Percentiles rank a stretch among this genome's conserved stretches.
phyloP scores from a whole-genome alignment of 1,140 invertebrate genomes.

The Tribolium madens region DNA sequence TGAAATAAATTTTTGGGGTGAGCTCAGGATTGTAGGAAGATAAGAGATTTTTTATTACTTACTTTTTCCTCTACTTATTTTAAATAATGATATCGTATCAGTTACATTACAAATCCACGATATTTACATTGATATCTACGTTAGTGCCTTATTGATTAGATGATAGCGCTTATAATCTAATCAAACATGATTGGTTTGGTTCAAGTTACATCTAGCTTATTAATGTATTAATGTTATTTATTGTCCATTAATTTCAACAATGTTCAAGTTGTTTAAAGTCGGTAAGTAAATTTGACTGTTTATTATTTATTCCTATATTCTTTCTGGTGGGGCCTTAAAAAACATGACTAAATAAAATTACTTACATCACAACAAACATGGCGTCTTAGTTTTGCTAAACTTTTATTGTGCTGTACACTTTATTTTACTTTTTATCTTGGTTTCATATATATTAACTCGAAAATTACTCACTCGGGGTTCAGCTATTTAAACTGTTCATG shows the following conservation, averaged over 20 bases:
- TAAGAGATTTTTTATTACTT: no score
- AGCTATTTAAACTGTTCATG: not conserved
- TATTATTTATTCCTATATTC: not conserved
- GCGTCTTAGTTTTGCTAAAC: not conserved
- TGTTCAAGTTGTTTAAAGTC: slow-evolving; percentile 12
- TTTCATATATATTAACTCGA: not conserved
- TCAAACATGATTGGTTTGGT: slow-evolving; percentile 1
- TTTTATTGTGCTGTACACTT: not conserved
- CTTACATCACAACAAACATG: not conserved
- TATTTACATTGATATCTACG: not conserved
- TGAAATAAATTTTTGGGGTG: no score
- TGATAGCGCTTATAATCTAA: slow-evolving; percentile 18
- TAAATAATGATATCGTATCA: no score
- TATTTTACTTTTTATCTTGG: not conserved
- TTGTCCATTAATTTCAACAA: slow-evolving; percentile 3
- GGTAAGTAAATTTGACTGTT: not conserved
- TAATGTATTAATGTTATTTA: not conserved
- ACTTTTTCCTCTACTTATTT: no score
- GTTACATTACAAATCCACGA: no score
- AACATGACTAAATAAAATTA: not conserved
- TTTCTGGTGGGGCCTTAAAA: not conserved
- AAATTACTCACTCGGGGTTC: not conserved
- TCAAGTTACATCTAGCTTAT: slow-evolving; percentile 2
- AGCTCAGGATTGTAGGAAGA: no score
- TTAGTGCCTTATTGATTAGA: not conserved